A percentile compares a stretch with the other conserved stretches of the same genome.
Evolutionary conservation across 2,797 vertebrate species (phyloP).

Genomic region (Anniella stebbinsi): DNA sequence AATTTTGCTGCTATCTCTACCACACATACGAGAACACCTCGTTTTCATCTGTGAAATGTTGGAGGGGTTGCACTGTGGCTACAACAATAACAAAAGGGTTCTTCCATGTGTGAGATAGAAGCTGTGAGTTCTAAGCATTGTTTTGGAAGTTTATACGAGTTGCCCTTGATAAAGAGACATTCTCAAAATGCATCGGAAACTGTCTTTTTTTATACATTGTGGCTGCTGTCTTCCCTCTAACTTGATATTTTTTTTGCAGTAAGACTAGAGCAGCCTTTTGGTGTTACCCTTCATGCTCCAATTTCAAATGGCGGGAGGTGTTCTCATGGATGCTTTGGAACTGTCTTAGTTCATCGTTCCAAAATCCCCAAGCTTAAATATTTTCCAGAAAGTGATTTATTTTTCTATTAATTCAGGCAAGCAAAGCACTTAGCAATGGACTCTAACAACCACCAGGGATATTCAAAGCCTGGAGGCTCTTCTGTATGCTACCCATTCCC

Average conservation of each 20-base stretch:
- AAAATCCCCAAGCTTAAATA: neutral
- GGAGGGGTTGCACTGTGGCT: too few species aligned
- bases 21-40: neutral
- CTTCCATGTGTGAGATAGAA: neutral
- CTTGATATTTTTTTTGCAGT: neutral
- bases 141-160: too few species aligned
- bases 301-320: neutral
- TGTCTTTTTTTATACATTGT: too few species aligned
- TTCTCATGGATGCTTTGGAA: neutral
- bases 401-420: neutral
- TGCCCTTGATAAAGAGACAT: too few species aligned
- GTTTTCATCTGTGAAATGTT: too few species aligned
- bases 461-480: neutral
- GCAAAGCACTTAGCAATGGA: neutral
- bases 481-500: neutral
- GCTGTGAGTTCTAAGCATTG: too few species aligned
- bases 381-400: neutral
- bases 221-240: neutral
- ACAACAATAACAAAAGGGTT: too few species aligned
- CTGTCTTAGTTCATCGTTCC: neutral
- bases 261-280: neutral
- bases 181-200: too few species aligned
- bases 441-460: neutral
- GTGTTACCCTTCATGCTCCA: neutral
- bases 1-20: neutral